Evolutionary conservation across 2,113 vertebrate genomes (phyloP).

Genomic region (Lampris megalopsis): DNA sequence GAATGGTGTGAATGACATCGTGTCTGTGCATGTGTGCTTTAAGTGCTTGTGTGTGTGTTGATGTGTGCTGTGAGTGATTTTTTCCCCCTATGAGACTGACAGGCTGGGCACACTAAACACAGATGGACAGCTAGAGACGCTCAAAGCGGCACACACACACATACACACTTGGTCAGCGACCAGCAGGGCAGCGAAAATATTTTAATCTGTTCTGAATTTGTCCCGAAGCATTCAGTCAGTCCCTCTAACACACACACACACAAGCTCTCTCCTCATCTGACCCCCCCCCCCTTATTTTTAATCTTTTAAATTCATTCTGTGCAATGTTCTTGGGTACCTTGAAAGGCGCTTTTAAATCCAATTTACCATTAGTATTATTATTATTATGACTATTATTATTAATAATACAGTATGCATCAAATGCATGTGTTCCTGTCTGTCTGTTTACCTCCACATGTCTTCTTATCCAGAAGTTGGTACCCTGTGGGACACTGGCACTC

Average conservation of each 20-base stretch:
- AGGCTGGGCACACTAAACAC: slow-evolving; percentile 21
- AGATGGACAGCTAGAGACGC: slow-evolving; percentile 32
- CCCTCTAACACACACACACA: no score
- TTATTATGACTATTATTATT: no score
- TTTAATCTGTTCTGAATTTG: no score
- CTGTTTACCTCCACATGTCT: slow-evolving; percentile 94
- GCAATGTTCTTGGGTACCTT: no score
- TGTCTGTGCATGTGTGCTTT: neutral
- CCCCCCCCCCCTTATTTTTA: neutral
- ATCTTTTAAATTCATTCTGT: no score
- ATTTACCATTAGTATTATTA: no score
- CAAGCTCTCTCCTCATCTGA: neutral
- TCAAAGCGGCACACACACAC: slow-evolving; percentile 7
- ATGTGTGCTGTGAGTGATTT: neutral
- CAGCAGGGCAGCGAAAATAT: neutral
- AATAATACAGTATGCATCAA: neutral
- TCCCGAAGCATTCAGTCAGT: no score
- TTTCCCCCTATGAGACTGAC: slow-evolving; percentile 32
- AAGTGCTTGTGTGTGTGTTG: slow-evolving; percentile 11
- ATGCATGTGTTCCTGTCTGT: neutral
- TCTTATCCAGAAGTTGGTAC: slow-evolving; percentile 95
- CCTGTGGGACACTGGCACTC: slow-evolving; percentile 94
- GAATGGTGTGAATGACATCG: slow-evolving; percentile 54
- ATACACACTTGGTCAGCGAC: slow-evolving; percentile 18
- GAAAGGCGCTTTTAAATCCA: no score